These are phyloP conservation scores for Formicarius rufipectus DNA, from an alignment of 2,113 vertebrate genomes.

Conservation along the genomic window DNA sequence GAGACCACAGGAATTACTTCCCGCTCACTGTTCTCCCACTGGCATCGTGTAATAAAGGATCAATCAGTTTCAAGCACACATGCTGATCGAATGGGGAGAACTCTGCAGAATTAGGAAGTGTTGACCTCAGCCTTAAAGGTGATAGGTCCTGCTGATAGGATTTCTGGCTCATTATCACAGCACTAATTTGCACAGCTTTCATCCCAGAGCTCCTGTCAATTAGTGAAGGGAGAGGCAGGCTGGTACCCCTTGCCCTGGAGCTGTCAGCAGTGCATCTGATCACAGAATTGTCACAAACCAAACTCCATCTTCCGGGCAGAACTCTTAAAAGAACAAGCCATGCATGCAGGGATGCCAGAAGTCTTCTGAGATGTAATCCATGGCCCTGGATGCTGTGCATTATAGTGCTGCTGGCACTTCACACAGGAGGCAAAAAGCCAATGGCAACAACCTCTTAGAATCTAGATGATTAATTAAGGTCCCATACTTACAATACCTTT, in stretches of 20 bases:
- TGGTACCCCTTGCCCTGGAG: not conserved
- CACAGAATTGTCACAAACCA: not conserved
- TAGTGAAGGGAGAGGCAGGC: not conserved
- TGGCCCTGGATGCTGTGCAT: not conserved
- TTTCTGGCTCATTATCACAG: conserved; percentile 2
- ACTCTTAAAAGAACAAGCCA: not conserved
- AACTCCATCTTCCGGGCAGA: not conserved
- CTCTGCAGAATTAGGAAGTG: not conserved
- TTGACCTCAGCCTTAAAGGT: not conserved
- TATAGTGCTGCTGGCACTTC: not conserved
- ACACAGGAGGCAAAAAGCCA: not conserved
- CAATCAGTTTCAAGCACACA: not conserved
- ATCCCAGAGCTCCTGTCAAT: not conserved
- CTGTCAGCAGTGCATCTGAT: not conserved
- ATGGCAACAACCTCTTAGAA: not conserved
- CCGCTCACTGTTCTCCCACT: not conserved
- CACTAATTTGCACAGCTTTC: conserved; percentile 37
- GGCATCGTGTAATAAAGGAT: not conserved
- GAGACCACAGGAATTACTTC: not conserved
- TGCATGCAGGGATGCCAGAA: not conserved
- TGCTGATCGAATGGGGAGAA: not conserved
- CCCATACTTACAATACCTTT: not conserved
- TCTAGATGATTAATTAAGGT: not conserved
- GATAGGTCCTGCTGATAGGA: not conserved
- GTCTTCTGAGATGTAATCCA: not conserved